Conservation (phyloP, 2,797 vertebrate species). For the Macropus fuliginosus region DNA sequence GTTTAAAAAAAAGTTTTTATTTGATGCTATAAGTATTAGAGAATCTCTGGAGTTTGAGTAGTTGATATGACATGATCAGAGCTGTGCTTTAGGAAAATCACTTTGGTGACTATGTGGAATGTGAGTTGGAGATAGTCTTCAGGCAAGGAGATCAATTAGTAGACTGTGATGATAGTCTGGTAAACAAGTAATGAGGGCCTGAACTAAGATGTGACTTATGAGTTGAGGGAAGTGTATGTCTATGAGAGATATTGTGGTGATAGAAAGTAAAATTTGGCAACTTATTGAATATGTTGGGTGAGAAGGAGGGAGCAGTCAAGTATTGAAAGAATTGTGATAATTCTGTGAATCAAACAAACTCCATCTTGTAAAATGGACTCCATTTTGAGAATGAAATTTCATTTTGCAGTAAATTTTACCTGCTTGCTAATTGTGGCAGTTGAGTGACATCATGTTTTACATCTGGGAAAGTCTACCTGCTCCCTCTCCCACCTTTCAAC, state of each 20-base stretch:
- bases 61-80: background rate
- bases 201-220: background rate
- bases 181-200: background rate
- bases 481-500: background rate
- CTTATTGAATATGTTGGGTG: background rate
- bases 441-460: background rate
- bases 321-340: background rate
- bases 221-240: background rate
- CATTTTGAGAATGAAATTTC: background rate
- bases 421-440: background rate
- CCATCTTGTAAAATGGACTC: background rate
- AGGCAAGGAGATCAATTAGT: background rate
- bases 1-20: background rate
- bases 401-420: background rate
- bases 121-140: background rate
- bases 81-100: background rate
- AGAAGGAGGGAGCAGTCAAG: background rate
- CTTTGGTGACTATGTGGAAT: background rate
- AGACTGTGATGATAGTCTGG: background rate
- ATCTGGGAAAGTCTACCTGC: background rate
- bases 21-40: background rate
- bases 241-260: background rate
- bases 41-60: background rate
- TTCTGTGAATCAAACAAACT: background rate
- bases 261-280: background rate